Percentiles rank a stretch among this genome's conserved stretches.
These are phyloP conservation scores for Gobio occitaniae DNA, from an alignment of 2,797 vertebrate species.

Conservation along the genomic window DNA sequence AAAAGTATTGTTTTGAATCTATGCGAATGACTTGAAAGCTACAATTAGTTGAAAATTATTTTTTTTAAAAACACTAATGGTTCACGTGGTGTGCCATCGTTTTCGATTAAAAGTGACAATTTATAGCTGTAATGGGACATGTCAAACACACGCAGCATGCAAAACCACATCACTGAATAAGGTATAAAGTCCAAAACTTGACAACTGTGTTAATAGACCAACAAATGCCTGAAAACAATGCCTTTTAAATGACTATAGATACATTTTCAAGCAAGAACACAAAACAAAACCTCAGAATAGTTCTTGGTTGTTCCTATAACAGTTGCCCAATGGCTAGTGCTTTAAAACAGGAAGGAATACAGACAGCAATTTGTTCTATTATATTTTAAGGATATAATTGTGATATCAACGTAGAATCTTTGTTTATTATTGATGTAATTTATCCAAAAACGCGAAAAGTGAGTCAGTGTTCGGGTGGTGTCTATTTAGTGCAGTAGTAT, in stretches of 20 bases:
- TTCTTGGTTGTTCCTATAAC: neutral
- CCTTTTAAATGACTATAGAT: neutral
- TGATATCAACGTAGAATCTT: neutral
- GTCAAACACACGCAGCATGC: neutral
- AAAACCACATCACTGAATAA: neutral
- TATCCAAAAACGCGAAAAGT: neutral
- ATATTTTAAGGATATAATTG: neutral
- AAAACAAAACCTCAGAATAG: neutral
- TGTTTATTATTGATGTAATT: neutral
- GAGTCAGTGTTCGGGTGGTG: constrained; percentile 10
- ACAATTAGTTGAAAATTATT: neutral
- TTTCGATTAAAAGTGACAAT: neutral
- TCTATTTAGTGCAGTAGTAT: neutral
- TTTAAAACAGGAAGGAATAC: neutral
- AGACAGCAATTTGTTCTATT: neutral
- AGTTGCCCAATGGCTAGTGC: neutral
- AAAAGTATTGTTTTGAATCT: neutral
- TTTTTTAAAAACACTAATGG: neutral
- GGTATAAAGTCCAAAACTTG: neutral
- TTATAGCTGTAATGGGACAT: neutral
- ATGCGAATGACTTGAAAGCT: neutral
- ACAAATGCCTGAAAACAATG: neutral
- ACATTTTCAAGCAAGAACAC: neutral
- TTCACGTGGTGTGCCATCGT: neutral
- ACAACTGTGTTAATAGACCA: neutral